Evolutionary conservation across 2,888 invertebrate species (phyloP), one percentile per base, ranked within the genome.

Genomic region (Osedax frankpressi): DNA sequence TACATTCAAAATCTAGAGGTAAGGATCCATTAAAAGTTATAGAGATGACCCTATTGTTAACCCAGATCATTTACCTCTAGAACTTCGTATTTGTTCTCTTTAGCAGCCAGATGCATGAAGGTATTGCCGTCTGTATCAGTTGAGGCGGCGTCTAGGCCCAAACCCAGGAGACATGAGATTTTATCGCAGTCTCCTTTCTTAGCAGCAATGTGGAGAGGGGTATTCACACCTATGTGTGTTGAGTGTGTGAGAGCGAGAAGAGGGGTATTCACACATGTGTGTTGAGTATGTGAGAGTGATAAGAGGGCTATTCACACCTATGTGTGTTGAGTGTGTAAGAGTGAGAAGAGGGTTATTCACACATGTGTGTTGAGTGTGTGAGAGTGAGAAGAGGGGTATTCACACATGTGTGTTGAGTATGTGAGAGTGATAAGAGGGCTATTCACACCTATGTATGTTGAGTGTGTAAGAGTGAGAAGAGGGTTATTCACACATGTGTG

Each of bases 71-170:
- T 25, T 69, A 69, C 69, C 69, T 69, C 69, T 28, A 69, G 79
- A 1, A 81, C 78, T 2, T 77, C 76, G 3, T 72, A 70, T 30
- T 79, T 77, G 74, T 82, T 78, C 24, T 79, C 76, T 72, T 79
- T 78, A 1, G 83, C 81, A 1, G 84, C 84, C 68, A 79, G 74
- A 74, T 83, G 83, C 27, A 81, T 76, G 72, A 82, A 80, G 1
- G 80, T 80, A 73, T 83, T 84, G 2, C 80, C 80, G 60, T 80
- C 77, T 2, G 76, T 76, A 71, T 83, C 83, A 0, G 73, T 73
- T 6, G 75, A 75, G 19, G 71, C 68, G 2, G 80, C 78, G 73
- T 81, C 79, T 2, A 79, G 75, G 2, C 81, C 80, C 69, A 79
- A 75, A 27, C 79, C 73, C 27, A 81, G 74, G 2, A 83, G 75